Evolutionary conservation across 23 tunicate species (phyloP), one percentile per base, ranked within the genome.

Genomic region (Trididemnum nubilum): DNA sequence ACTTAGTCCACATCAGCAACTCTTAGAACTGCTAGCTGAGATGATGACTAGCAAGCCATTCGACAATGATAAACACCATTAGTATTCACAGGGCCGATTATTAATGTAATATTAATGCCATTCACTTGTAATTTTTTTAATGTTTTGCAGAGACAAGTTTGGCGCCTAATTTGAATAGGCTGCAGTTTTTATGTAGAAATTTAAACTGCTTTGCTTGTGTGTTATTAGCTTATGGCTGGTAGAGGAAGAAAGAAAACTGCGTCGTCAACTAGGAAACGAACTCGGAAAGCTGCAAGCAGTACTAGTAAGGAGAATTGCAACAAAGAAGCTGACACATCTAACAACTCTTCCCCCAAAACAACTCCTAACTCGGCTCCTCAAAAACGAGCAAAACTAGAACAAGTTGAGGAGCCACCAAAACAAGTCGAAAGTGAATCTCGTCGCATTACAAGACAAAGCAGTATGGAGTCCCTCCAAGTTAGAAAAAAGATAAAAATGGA

Each of bases 401-500:
- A 21, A 69, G 58, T 21, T 39, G 78, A 38, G 2, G 30, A 38
- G 2, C 30, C 28, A 39, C 32, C 33, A 3, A 31, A 23, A 73
- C 5, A 26, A 38, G 4, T 3, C 9, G 12, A 73, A 15, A 38
- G 57, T 18, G 29, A 24, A 4, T 2, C 78, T 38, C 57, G 58
- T 2, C 78, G 58, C 2, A 37, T 40, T 5, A 73, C 78, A 37
- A 38, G 78, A 40, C 57, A 30, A 2, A 73, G 29, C 78, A 40
- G 58, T 26, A 73, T 73, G 78, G 78, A 73, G 29, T 73, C 78
- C 19, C 26, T 5, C 9, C 78, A 73, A 26, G 31, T 40, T 24
- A n/a, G 77, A 29, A 81, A 81, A 31, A 81, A 44, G 44, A 19
- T 36, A 25, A 81, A 81, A 36, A 69, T 33, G 73, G 85, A 85